Evolutionary conservation across 2,113 vertebrate genomes (phyloP).

Genomic region (Mohoua ochrocephala): DNA sequence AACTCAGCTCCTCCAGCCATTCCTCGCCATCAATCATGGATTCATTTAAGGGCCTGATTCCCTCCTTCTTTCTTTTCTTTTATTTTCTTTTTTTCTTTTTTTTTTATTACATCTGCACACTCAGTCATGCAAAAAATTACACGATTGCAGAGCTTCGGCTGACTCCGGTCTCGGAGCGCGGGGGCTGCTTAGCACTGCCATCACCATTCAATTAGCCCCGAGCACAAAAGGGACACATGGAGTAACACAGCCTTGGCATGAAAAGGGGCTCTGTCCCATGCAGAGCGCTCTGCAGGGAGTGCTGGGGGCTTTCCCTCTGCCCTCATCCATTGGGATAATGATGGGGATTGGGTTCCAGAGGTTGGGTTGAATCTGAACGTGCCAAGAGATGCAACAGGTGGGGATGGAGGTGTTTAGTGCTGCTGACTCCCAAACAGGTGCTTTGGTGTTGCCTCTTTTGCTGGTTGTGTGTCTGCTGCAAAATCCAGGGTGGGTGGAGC

Average conservation of each 20-base stretch:
- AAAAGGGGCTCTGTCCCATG: background rate
- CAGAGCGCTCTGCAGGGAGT: rapidly evolving
- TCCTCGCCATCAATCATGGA: background rate
- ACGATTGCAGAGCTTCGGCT: slow-evolving; percentile 58
- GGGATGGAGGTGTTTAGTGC: background rate
- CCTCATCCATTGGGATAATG: rapidly evolving
- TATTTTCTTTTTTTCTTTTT: background rate
- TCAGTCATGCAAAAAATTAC: slow-evolving; percentile 76
- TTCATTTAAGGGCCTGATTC: slow-evolving; percentile 26
- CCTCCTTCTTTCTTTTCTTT: background rate
- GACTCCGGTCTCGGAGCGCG: background rate
- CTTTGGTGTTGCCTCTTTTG: background rate
- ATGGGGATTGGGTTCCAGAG: background rate
- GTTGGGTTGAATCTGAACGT: rapidly evolving
- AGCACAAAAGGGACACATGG: background rate
- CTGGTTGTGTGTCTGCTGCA: background rate
- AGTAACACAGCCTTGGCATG: background rate
- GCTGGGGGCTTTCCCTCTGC: background rate
- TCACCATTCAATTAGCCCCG: slow-evolving; percentile 50
- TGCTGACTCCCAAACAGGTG: background rate
- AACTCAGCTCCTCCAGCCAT: background rate
- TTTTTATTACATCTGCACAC: slow-evolving; percentile 57
- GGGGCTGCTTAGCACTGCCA: slow-evolving; percentile 49
- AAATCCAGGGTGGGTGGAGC: background rate
- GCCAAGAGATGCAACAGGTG: background rate